phyloP scores from a whole-genome alignment of 2,888 invertebrate genomes.

The Dryococelus australis region DNA sequence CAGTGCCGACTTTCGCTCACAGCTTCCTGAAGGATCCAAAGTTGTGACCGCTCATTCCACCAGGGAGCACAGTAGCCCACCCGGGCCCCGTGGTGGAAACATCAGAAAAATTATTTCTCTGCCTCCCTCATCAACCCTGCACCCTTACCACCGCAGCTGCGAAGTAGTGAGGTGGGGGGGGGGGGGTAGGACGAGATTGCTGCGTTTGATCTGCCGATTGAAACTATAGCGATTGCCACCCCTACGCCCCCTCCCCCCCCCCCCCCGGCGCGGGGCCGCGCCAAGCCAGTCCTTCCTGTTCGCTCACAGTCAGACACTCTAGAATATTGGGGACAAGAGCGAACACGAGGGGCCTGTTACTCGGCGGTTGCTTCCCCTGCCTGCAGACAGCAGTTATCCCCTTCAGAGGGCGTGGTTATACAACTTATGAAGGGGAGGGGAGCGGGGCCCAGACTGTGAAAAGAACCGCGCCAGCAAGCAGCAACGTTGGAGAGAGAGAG shows the following conservation, averaged over 20 bases:
- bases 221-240: conserved; percentile 2
- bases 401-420: not conserved
- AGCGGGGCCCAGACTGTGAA: not conserved
- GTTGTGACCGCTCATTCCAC: no score
- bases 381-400: conserved; percentile 2
- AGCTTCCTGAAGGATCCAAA: no score
- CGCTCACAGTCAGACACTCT: not conserved
- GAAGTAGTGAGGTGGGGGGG: not conserved
- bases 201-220: conserved; percentile 16
- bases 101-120: not conserved
- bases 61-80: no score
- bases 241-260: not conserved
- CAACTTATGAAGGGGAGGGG: not conserved
- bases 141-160: not conserved
- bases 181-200: not conserved
- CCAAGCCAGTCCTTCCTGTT: not conserved
- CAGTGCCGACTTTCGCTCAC: no score
- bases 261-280: no score
- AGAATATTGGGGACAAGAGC: conserved; percentile 16
- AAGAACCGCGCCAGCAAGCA: conserved; percentile 25
- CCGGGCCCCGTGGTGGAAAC: not conserved
- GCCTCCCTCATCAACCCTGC: not conserved
- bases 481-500: not conserved
- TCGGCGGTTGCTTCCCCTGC: not conserved
- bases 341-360: not conserved